Percentiles rank a stretch among this genome's conserved stretches.
Conservation (phyloP, 2,797 vertebrate genomes). For the Lateolabrax maculatus region DNA sequence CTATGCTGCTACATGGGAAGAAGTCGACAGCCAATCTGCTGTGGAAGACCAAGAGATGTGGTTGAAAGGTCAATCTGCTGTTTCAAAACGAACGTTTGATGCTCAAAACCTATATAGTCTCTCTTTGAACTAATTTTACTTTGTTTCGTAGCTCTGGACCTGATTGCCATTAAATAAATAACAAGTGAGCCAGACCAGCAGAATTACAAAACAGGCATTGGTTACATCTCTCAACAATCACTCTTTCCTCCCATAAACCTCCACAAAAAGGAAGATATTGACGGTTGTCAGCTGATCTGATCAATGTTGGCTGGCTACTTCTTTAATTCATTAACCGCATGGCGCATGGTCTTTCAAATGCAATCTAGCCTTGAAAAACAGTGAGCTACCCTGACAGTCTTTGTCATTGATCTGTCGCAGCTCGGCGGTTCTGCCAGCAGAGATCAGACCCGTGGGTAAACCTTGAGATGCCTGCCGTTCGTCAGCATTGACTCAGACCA, state of each 20-base stretch:
- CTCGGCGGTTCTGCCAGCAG: constrained; percentile 45
- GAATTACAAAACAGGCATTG: constrained; percentile 20
- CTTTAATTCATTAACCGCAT: constrained; percentile 76
- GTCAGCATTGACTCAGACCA: constrained; percentile 54
- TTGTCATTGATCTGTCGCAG: constrained; percentile 77
- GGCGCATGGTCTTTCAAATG: constrained; percentile 65
- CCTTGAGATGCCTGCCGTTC: constrained; percentile 53
- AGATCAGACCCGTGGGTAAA: constrained; percentile 66
- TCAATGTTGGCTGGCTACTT: constrained; percentile 70
- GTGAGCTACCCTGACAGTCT: constrained; percentile 70
- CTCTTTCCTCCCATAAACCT: constrained; percentile 36
- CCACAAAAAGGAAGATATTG: constrained; percentile 57
- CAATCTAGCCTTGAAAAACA: constrained; percentile 72
- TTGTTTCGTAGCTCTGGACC: constrained; percentile 16
- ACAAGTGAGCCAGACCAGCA: constrained; percentile 30
- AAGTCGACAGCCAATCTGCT: not conserved
- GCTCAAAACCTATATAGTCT: not conserved
- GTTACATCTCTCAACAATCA: constrained; percentile 39
- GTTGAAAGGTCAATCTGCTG: not conserved
- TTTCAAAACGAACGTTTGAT: constrained; percentile 3
- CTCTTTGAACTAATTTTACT: not conserved
- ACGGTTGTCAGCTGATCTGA: constrained; percentile 68
- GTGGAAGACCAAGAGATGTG: not conserved
- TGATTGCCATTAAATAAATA: constrained; percentile 31
- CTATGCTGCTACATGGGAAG: no score